These are phyloP conservation scores for Heteromyza rotundicornis DNA, from an alignment of 2,888 invertebrate genomes.

Conservation along the genomic window DNA sequence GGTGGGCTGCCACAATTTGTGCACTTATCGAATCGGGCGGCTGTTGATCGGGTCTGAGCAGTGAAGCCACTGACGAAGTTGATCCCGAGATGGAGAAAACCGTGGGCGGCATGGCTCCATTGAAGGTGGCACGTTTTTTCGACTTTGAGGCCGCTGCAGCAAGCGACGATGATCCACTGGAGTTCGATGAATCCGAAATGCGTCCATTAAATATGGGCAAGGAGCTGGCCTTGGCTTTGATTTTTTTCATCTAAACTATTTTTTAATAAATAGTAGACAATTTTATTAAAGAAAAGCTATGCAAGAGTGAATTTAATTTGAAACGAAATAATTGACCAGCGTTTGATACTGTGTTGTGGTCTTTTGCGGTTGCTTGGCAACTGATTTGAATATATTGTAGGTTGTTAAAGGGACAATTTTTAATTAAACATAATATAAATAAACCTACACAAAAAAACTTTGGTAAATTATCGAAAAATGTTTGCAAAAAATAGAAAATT, in stretches of 20 bases:
- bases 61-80: conserved; percentile 34
- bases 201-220: conserved; percentile 58
- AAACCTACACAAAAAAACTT: too few species aligned
- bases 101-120: conserved; percentile 35
- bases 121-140: conserved; percentile 36
- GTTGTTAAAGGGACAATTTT: too few species aligned
- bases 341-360: neutral
- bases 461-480: too few species aligned
- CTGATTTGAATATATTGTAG: too few species aligned
- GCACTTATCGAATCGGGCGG: conserved; percentile 9
- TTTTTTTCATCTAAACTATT: conserved; percentile 47
- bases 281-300: neutral
- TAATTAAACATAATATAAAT: too few species aligned
- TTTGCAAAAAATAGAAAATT: too few species aligned
- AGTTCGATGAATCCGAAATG: conserved; percentile 51
- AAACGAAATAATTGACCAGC: neutral
- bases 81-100: conserved; percentile 50
- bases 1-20: neutral
- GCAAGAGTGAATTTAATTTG: too few species aligned
- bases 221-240: conserved; percentile 56
- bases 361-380: neutral
- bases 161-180: conserved; percentile 47
- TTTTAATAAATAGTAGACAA: neutral
- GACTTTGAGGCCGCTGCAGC: conserved; percentile 31
- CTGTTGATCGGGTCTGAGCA: conserved; percentile 5